These are phyloP conservation scores for Epinephelus fuscoguttatus DNA, from an alignment of 2,113 vertebrate genomes.

Conservation along the genomic window DNA sequence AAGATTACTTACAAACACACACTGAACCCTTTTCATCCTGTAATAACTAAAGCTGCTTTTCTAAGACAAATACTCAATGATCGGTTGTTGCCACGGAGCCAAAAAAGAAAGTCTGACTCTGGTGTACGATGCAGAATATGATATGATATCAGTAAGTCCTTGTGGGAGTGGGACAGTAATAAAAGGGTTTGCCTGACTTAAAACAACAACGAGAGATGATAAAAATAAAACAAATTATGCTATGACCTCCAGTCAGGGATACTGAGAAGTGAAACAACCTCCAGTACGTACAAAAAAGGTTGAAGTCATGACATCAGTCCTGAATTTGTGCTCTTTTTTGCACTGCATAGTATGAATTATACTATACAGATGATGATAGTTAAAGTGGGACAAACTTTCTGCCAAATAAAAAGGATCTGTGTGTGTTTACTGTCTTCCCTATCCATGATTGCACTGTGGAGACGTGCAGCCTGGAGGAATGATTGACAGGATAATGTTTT, in stretches of 20 bases:
- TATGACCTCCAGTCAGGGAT: background rate
- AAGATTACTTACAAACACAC: background rate
- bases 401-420: background rate
- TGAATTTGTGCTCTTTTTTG: background rate
- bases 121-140: background rate
- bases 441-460: background rate
- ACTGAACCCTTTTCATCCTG: background rate
- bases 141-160: background rate
- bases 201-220: background rate
- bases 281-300: background rate
- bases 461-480: background rate
- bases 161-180: background rate
- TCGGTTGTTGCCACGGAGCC: background rate
- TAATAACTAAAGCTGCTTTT: slow-evolving; percentile 14
- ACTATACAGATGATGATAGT: no score
- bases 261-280: background rate
- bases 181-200: background rate
- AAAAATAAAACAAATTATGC: background rate
- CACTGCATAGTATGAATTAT: no score
- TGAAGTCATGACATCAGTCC: background rate
- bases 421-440: background rate
- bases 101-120: background rate
- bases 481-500: slow-evolving; percentile 2
- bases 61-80: background rate
- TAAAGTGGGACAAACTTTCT: background rate